Base-by-base conservation (phyloP, 2,888 invertebrate species). In the Pilophorus perplexus region DNA sequence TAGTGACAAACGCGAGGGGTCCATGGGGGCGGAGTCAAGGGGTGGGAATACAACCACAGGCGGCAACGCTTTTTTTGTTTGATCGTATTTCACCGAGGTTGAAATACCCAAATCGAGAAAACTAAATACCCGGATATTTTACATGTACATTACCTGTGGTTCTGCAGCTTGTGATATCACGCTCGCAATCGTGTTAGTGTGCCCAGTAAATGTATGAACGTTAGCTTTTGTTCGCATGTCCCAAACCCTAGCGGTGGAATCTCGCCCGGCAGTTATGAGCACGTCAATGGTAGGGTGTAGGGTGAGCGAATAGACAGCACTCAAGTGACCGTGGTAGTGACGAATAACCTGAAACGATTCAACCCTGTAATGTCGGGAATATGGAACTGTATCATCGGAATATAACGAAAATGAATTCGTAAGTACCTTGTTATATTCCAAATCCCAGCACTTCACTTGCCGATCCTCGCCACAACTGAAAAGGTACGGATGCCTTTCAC, bases 391-490 rank as follows among this genome's bases (percentile, higher is more conserved):
- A n/a, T n/a, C n/a, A n/a, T n/a, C n/a, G n/a, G n/a, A n/a, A n/a
- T n/a, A n/a, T n/a, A n/a, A n/a, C n/a, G n/a, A n/a, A n/a, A n/a
- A n/a, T n/a, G n/a, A n/a, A n/a, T n/a, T n/a, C n/a, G n/a, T n/a
- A n/a, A n/a, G n/a, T n/a, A 88, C 90, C 80, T 99, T 99, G 76
- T 99, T 99, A 75, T 98, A 95, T 79, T 99, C 99, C 27, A 99
- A 81, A 80, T 99, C 99, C 99, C 99, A 99, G 76, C 99, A 99
- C 80, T 98, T 99, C 0, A 99, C 98, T 80, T 96, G 95, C 74
- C 98, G 86, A 78, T 99, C 99, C 80, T 99, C 99, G 10, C 99
- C 98, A 76, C 96, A 97, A 71, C 96, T 96, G 80, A 99, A 99
- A 50, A 99, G 80, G 77, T 99, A 99, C 1, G 99, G 99, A 80